These are phyloP conservation scores for Artibeus lituratus DNA, from an alignment of 2,797 vertebrate genomes.

Conservation along the genomic window DNA sequence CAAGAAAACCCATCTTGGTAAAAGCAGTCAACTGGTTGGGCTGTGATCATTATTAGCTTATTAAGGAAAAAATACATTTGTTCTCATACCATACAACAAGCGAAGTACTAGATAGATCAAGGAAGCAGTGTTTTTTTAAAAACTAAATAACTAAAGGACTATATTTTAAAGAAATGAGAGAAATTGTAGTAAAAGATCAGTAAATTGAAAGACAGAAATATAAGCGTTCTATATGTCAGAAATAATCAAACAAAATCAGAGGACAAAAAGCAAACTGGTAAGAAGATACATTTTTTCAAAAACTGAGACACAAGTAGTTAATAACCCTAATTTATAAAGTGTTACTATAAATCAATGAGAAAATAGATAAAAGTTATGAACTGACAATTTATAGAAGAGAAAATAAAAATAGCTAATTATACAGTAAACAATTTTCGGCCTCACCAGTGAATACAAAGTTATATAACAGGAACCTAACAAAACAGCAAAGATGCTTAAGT, in stretches of 20 bases:
- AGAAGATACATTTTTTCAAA: not conserved
- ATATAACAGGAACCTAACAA: not conserved
- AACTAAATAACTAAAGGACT: not conserved
- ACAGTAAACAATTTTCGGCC: not conserved
- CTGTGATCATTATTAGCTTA: not conserved
- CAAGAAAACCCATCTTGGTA: not conserved
- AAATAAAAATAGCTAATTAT: constrained; percentile 29
- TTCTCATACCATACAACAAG: not conserved
- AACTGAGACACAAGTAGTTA: not conserved
- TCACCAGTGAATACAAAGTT: not conserved
- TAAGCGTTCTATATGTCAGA: not conserved
- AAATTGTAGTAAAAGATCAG: not conserved
- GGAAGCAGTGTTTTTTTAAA: constrained; percentile 31
- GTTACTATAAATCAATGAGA: not conserved
- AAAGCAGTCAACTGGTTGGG: not conserved
- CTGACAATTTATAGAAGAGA: not conserved
- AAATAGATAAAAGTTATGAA: not conserved
- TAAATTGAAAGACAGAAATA: not conserved
- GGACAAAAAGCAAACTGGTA: not conserved
- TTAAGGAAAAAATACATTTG: not conserved
- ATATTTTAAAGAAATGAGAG: not conserved
- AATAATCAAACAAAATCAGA: not conserved
- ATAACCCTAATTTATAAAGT: not conserved
- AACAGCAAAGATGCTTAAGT: not conserved
- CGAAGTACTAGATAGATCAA: not conserved